These are phyloP conservation scores for Otis tarda DNA, from an alignment of 2,113 vertebrate genomes.

Conservation along the genomic window DNA sequence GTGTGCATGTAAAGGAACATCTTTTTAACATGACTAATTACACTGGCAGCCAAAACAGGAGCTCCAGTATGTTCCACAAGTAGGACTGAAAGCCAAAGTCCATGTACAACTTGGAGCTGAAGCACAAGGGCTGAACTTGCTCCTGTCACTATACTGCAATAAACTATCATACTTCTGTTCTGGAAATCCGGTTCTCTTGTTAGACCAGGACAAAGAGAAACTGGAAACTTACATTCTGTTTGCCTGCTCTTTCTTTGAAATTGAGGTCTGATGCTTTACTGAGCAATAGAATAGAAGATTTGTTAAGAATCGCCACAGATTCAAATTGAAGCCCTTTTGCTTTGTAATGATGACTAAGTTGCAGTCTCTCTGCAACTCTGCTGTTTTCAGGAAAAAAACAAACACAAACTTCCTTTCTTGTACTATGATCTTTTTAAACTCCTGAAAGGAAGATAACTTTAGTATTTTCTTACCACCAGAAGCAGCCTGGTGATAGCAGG, in stretches of 20 bases:
- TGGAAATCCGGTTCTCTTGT: neutral
- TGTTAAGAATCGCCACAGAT: neutral
- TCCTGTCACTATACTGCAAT: neutral
- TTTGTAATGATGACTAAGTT: neutral
- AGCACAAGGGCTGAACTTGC: neutral
- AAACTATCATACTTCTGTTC: neutral
- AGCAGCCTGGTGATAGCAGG: neutral
- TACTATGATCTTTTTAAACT: neutral
- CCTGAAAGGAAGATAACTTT: neutral
- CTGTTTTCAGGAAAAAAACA: neutral
- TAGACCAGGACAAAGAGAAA: neutral
- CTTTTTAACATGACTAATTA: neutral
- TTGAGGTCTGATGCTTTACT: neutral
- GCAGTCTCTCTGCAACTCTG: neutral
- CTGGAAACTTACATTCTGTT: neutral
- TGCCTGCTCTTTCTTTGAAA: neutral
- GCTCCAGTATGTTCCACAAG: neutral
- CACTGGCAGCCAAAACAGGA: neutral
- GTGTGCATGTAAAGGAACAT: neutral
- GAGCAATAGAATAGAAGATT: neutral
- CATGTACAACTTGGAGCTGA: neutral
- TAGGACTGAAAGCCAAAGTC: neutral
- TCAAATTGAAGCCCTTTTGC: neutral
- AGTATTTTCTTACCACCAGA: neutral
- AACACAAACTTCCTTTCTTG: neutral